phyloP scores from a whole-genome alignment of 2,113 vertebrate species.

The Eira barbara region DNA sequence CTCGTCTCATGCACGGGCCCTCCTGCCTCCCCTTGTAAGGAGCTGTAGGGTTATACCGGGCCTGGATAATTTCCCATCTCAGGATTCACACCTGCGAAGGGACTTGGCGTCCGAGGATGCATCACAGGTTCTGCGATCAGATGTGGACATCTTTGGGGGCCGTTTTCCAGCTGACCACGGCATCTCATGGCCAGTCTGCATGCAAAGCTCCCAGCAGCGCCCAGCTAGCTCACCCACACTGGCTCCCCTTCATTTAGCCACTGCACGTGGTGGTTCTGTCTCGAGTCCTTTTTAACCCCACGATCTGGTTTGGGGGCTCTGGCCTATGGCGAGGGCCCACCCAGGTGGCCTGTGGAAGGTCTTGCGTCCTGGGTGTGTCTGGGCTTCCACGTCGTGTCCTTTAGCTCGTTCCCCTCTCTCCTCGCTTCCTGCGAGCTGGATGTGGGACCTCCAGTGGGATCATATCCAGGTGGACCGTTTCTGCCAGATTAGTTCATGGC shows the following conservation, averaged over 20 bases:
- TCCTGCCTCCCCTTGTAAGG: background rate
- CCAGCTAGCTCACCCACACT: background rate
- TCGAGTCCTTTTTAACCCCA: background rate
- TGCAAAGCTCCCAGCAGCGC: accelerated
- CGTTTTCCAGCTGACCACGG: no score
- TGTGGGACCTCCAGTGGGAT: no score
- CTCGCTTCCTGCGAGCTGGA: background rate
- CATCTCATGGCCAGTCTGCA: accelerated
- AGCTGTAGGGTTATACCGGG: background rate
- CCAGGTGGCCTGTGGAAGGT: background rate
- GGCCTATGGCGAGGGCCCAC: background rate
- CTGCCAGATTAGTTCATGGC: background rate
- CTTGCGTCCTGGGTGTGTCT: accelerated
- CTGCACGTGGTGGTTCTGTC: no score
- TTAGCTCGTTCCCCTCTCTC: background rate
- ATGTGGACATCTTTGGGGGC: background rate
- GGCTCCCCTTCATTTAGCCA: accelerated
- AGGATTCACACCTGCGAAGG: background rate
- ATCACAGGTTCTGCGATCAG: background rate
- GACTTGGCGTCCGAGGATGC: accelerated
- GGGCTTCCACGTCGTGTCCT: no score
- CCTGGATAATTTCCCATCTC: background rate
- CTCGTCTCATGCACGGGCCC: background rate
- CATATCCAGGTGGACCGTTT: background rate
- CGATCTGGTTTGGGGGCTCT: background rate